Conservation (phyloP, 1,140 invertebrate species). For the Nasonia giraulti region DNA sequence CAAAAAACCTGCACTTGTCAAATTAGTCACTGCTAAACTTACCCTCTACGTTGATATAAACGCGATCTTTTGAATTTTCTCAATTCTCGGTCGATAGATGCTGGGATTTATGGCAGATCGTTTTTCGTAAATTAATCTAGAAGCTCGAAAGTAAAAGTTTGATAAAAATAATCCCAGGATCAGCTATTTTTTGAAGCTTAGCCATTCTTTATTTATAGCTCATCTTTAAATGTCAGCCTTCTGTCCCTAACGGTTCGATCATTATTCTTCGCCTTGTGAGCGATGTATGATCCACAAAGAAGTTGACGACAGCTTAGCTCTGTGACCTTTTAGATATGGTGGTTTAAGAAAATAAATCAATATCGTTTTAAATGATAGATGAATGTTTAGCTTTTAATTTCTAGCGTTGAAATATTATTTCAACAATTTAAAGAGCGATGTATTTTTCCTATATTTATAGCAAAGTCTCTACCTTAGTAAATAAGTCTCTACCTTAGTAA, state of each 20-base stretch:
- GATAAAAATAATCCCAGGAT: background rate
- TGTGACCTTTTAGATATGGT: constrained; percentile 11
- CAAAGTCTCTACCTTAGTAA: no score
- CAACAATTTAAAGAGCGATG: background rate
- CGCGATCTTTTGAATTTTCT: no score
- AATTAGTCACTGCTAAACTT: no score
- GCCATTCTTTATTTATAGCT: constrained; percentile 15
- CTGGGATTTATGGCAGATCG: background rate
- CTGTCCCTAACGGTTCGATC: background rate
- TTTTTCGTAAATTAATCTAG: background rate
- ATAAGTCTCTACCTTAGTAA: no score
- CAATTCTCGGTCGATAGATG: no score
- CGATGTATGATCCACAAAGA: constrained; percentile 32
- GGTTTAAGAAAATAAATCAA: constrained; percentile 27
- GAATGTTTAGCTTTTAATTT: background rate
- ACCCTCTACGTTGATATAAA: no score
- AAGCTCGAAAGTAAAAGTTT: background rate
- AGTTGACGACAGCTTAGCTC: background rate
- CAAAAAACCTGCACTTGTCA: no score
- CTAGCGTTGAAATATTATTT: background rate
- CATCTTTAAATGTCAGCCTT: constrained; percentile 21
- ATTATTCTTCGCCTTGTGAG: constrained; percentile 22
- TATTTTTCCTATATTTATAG: no score
- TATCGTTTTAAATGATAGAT: constrained; percentile 17
- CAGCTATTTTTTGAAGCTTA: background rate